phyloP scores from a whole-genome alignment of 2,888 invertebrate genomes.

The Caenorhabditis afra region DNA sequence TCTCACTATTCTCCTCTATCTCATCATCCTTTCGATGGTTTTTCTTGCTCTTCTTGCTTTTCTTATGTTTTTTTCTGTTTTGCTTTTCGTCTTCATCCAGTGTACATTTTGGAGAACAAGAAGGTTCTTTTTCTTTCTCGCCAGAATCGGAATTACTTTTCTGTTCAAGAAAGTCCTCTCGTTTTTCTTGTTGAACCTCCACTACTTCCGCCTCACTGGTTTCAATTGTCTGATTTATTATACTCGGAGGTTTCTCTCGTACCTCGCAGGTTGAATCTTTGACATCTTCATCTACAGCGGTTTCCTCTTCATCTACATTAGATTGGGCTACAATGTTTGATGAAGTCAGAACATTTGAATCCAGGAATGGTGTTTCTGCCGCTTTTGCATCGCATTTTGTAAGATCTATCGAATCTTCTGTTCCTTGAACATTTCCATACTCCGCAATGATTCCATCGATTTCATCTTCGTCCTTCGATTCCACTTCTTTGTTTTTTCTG shows the following conservation, averaged over 20 bases:
- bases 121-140: neutral
- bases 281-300: constrained; percentile 18
- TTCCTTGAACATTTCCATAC: constrained; percentile 17
- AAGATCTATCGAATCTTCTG: neutral
- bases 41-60: constrained; percentile 64
- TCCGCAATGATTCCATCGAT: constrained; percentile 47
- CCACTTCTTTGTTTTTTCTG: constrained; percentile 29
- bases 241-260: constrained; percentile 9
- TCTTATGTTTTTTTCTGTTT: constrained; percentile 69
- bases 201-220: constrained; percentile 49
- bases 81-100: constrained; percentile 60
- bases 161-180: constrained; percentile 21
- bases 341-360: no score
- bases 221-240: constrained; percentile 19
- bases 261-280: neutral
- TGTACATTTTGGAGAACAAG: constrained; percentile 1
- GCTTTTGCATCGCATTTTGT: neutral
- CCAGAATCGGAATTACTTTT: constrained; percentile 2
- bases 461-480: constrained; percentile 51
- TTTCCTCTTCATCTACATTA: constrained; percentile 46
- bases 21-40: constrained; percentile 14
- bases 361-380: neutral
- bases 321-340: neutral
- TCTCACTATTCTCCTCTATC: constrained; percentile 26
- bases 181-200: constrained; percentile 5